Evolutionary conservation across 2,113 vertebrate species (phyloP).

Genomic region (Bufo gargarizans): DNA sequence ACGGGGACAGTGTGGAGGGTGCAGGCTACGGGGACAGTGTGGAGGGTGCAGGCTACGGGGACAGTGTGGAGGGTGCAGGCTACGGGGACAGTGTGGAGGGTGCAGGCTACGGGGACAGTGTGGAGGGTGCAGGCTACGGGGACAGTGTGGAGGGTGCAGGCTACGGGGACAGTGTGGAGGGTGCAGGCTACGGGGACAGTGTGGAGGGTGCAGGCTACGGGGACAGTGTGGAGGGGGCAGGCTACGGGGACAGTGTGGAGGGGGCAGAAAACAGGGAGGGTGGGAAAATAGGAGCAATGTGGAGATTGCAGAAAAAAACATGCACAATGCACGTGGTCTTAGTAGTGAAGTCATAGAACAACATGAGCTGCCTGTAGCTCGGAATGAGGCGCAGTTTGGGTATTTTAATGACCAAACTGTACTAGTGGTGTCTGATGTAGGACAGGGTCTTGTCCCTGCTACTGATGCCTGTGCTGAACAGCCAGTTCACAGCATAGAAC

Average conservation of each 20-base stretch:
- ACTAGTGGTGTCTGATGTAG: neutral
- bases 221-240: neutral
- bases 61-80: neutral
- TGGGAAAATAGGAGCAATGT: neutral
- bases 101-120: neutral
- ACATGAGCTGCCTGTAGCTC: neutral
- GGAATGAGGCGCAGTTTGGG: neutral
- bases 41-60: neutral
- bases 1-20: neutral
- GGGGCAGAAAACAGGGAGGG: neutral
- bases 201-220: neutral
- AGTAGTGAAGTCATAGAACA: neutral
- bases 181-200: no score
- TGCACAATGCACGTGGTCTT: neutral
- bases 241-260: neutral
- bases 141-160: neutral
- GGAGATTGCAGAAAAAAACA: neutral
- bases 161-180: neutral
- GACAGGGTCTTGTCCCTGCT: no score
- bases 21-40: neutral
- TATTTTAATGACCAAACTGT: slow-evolving; percentile 10
- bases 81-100: neutral
- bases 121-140: neutral
- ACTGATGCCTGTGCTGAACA: neutral
- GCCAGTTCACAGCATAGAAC: neutral